A percentile compares a stretch with the other conserved stretches of the same genome.
These are phyloP conservation scores for Myanophis thanlyinensis DNA, from an alignment of 2,113 vertebrate genomes.

Conservation along the genomic window DNA sequence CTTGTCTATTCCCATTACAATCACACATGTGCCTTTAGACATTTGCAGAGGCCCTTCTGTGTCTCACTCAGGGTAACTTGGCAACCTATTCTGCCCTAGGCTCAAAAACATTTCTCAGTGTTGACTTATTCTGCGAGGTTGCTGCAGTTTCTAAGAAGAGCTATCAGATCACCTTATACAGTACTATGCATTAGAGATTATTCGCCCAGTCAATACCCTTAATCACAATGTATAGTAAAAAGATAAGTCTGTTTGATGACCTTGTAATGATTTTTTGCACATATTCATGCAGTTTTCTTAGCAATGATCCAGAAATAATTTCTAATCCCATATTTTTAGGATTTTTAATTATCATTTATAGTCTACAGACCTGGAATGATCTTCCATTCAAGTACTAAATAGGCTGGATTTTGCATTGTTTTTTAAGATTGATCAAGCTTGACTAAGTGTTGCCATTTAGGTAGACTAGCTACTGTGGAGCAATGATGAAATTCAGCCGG, in stretches of 20 bases:
- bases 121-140: not conserved
- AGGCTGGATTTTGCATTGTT: not conserved
- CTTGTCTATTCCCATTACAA: not conserved
- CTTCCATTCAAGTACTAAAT: not conserved
- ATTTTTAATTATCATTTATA: not conserved
- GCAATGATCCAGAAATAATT: not conserved
- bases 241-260: not conserved
- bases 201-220: not conserved
- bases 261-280: not conserved
- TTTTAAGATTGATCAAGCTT: not conserved
- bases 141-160: not conserved
- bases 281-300: not conserved
- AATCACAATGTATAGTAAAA: not conserved
- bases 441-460: not conserved
- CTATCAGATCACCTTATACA: not conserved
- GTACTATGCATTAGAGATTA: not conserved
- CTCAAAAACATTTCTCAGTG: not conserved
- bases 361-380: not conserved
- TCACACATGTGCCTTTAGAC: not conserved
- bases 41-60: not conserved
- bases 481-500: too few relatives aligned
- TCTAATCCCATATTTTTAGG: not conserved
- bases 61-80: not conserved
- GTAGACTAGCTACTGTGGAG: not conserved
- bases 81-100: not conserved